phyloP scores from a whole-genome alignment of 2,113 vertebrate genomes.

The Macquaria ambigua region DNA sequence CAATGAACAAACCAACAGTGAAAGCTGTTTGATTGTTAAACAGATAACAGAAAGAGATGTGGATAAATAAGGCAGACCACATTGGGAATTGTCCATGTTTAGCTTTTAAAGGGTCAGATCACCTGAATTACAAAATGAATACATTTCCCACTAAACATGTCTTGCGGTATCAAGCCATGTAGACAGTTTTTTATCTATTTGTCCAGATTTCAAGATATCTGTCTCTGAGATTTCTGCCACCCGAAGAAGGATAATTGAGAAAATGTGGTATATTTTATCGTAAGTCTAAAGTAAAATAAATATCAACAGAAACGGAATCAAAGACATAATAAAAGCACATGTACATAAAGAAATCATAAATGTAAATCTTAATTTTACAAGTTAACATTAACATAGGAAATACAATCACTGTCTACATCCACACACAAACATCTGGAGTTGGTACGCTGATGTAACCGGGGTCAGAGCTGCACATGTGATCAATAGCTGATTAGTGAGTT shows the following conservation, averaged over 20 bases:
- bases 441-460: not conserved
- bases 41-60: not conserved
- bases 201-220: not conserved
- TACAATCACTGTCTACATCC: not conserved
- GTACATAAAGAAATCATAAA: not conserved
- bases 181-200: too few species aligned
- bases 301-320: not conserved
- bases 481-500: conserved; percentile 38
- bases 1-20: not conserved
- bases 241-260: not conserved
- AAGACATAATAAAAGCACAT: not conserved
- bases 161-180: not conserved
- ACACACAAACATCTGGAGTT: not conserved
- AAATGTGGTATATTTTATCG: not conserved
- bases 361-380: not conserved
- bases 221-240: not conserved
- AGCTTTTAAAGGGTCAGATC: not conserved
- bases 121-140: not conserved
- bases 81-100: not conserved
- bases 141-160: not conserved
- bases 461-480: conserved; percentile 21
- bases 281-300: not conserved
- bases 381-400: not conserved
- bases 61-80: not conserved
- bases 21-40: not conserved